Evolutionary conservation across 2,888 invertebrate genomes (phyloP).

Genomic region (Heliconius ismenius): DNA sequence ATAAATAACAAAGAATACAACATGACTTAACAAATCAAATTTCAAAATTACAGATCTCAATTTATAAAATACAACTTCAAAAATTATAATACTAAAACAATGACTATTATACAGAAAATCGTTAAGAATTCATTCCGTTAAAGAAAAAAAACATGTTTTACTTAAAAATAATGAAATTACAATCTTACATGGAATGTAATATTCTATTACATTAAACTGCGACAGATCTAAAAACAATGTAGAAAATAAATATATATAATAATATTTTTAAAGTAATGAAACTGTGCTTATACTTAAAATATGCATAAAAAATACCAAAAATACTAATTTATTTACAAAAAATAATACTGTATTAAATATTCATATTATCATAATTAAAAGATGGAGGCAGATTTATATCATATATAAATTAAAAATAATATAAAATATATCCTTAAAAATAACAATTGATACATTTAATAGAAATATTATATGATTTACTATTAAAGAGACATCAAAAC

Average conservation of each 20-base stretch:
- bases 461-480: too few relatives aligned
- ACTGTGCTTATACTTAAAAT: neutral
- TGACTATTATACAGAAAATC: neutral
- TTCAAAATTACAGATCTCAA: neutral
- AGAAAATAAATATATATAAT: too few relatives aligned
- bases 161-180: slow-evolving; percentile 20
- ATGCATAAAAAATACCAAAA: neutral
- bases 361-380: neutral
- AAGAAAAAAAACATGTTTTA: neutral
- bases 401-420: neutral
- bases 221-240: neutral
- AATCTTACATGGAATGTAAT: slow-evolving; percentile 18
- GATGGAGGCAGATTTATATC: neutral
- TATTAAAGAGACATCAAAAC: too few relatives aligned
- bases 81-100: neutral
- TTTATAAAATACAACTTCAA: neutral
- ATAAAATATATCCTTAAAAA: neutral
- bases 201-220: slow-evolving; percentile 7
- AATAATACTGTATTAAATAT: neutral
- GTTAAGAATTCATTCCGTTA: neutral
- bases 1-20: neutral
- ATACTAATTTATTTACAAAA: neutral
- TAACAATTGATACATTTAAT: neutral
- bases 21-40: neutral
- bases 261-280: neutral